Conservation (phyloP, 2,797 vertebrate species). For the Tragopan temminckii region DNA sequence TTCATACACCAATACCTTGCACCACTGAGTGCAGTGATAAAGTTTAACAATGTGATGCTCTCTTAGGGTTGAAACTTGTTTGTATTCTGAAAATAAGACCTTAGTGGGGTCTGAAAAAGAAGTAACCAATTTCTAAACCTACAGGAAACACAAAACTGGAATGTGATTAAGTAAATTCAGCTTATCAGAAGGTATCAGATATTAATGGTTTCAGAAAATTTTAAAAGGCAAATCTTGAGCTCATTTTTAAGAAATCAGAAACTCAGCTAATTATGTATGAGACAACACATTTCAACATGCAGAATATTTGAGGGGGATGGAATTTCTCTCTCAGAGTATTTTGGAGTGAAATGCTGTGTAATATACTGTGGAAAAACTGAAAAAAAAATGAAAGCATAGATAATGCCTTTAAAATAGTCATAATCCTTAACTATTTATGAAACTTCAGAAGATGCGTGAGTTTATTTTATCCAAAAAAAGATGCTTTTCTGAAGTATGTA, state of each 20-base stretch:
- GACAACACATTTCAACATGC: neutral
- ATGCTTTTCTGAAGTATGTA: neutral
- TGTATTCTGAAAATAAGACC: neutral
- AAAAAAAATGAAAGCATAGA: neutral
- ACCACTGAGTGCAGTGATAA: neutral
- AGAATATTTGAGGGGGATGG: neutral
- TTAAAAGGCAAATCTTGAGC: neutral
- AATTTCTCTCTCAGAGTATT: neutral
- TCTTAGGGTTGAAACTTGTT: neutral
- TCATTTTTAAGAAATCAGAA: neutral
- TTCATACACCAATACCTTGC: neutral
- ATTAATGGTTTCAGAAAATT: neutral
- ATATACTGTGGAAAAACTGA: neutral
- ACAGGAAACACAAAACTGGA: neutral
- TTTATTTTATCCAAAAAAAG: neutral
- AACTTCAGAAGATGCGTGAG: neutral
- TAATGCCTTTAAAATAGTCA: neutral
- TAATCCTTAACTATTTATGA: neutral
- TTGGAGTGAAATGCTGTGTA: neutral
- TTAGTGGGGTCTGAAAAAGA: neutral
- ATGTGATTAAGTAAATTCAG: neutral
- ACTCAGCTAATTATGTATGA: neutral
- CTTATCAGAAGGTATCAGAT: neutral
- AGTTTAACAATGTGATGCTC: neutral
- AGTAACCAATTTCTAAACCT: neutral